Conservation (phyloP, 2,888 invertebrate species). For the Nezara viridula region DNA sequence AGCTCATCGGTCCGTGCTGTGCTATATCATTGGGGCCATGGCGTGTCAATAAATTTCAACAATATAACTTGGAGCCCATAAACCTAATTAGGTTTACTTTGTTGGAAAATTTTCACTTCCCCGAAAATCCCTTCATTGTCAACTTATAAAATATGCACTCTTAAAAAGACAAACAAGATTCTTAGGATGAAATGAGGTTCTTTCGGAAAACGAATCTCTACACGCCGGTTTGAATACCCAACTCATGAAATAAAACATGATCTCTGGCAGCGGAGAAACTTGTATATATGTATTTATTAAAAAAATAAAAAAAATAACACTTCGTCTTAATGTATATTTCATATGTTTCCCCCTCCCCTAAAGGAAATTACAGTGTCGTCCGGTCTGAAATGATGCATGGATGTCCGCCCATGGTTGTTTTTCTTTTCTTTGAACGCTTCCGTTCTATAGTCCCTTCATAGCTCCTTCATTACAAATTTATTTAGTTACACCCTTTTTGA, state of each 20-base stretch:
- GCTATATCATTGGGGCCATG: too few species aligned
- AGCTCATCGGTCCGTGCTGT: too few species aligned
- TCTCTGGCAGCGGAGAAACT: not conserved
- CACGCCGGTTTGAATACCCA: not conserved
- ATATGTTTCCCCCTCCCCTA: not conserved
- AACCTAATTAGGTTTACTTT: too few species aligned
- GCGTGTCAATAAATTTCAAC: too few species aligned
- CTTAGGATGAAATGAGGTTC: not conserved
- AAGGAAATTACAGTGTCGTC: constrained; percentile 30
- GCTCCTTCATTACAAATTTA: not conserved
- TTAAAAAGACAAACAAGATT: not conserved
- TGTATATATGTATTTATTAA: not conserved
- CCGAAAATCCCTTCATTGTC: too few species aligned
- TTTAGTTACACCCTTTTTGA: too few species aligned
- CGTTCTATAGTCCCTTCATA: not conserved
- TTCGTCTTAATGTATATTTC: not conserved
- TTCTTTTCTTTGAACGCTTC: not conserved
- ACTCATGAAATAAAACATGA: constrained; percentile 24
- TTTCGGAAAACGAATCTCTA: not conserved
- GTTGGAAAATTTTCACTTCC: too few species aligned
- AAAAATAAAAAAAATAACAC: not conserved
- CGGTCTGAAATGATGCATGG: constrained; percentile 15
- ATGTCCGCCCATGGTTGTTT: not conserved
- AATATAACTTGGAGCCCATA: too few species aligned
- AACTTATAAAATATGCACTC: not conserved